Percentiles rank a stretch among this genome's conserved stretches.
phyloP scores from a whole-genome alignment of 2,888 invertebrate genomes.

The Megamerina dolium region DNA sequence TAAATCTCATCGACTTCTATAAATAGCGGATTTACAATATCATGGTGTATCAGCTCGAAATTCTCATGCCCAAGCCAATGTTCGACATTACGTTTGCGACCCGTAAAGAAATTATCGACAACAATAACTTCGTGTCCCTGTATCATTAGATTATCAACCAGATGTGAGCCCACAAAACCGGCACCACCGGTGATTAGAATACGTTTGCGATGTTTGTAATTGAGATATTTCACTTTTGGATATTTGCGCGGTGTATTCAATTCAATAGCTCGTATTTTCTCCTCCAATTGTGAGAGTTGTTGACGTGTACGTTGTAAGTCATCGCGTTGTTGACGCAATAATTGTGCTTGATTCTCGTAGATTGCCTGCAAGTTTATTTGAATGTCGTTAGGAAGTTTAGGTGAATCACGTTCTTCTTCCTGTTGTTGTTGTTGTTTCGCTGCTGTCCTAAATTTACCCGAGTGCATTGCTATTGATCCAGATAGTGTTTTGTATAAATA shows the following conservation, averaged over 20 bases:
- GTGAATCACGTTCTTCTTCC: conserved; percentile 24
- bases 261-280: conserved; percentile 66
- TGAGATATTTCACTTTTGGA: conserved; percentile 86
- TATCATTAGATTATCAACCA: conserved; percentile 92
- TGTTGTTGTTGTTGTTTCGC: not conserved
- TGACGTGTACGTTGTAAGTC: conserved; percentile 60
- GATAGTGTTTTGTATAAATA: conserved; percentile 32
- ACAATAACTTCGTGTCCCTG: conserved; percentile 95
- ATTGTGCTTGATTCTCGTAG: conserved; percentile 27
- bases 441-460: not conserved
- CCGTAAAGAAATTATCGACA: conserved; percentile 97
- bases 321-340: conserved; percentile 31
- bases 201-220: conserved; percentile 85
- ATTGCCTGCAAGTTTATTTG: conserved; percentile 22
- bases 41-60: conserved; percentile 97
- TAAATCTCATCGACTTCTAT: conserved; percentile 98
- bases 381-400: conserved; percentile 10
- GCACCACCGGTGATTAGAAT: conserved; percentile 95
- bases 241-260: conserved; percentile 73
- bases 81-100: conserved; percentile 92
- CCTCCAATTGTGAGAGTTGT: conserved; percentile 63
- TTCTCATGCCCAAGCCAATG: conserved; percentile 99
- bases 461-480: not conserved
- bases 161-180: conserved; percentile 98
- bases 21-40: conserved; percentile 95